A percentile compares a stretch with the other conserved stretches of the same genome.
These are phyloP conservation scores for Drosophila planitibia DNA, from an alignment of 2,888 invertebrate species.

Conservation along the genomic window DNA sequence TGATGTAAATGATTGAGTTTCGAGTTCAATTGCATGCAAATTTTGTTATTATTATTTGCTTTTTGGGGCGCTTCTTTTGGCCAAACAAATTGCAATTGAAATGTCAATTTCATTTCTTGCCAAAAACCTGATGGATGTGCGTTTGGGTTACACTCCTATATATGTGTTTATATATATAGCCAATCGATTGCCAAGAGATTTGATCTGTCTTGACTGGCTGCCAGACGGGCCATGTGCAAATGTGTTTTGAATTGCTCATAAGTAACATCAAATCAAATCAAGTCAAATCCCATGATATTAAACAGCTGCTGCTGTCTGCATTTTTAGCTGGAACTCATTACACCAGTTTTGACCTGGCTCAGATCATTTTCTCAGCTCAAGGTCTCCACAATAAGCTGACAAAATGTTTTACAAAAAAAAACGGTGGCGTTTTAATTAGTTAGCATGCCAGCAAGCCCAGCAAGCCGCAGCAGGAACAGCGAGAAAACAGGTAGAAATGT, in stretches of 20 bases:
- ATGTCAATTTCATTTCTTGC: conserved; percentile 62
- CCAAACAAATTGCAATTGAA: conserved; percentile 67
- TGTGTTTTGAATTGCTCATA: conserved; percentile 5
- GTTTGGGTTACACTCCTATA: conserved; percentile 3
- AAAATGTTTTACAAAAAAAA: conserved; percentile 53
- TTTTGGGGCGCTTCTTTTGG: conserved; percentile 35
- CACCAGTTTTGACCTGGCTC: conserved; percentile 15
- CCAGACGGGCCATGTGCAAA: conserved; percentile 12
- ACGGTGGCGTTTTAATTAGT: conserved; percentile 58
- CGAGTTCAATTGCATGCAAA: conserved; percentile 77
- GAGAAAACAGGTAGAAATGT: conserved; percentile 34
- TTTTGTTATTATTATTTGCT: conserved; percentile 73
- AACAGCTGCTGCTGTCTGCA: conserved; percentile 11
- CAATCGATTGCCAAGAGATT: conserved; percentile 1
- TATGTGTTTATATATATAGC: not conserved
- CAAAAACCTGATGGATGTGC: conserved; percentile 16
- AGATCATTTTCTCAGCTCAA: conserved; percentile 31
- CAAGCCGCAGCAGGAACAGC: not conserved
- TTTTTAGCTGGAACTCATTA: conserved; percentile 40
- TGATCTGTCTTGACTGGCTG: conserved; percentile 1
- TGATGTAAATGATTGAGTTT: conserved; percentile 67
- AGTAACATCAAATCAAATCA: not conserved
- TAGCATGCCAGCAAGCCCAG: conserved; percentile 12
- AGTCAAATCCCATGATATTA: conserved; percentile 21
- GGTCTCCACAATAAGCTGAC: conserved; percentile 49